phyloP scores from a whole-genome alignment of 2,888 invertebrate species.

The Caenorhabditis japonica region DNA sequence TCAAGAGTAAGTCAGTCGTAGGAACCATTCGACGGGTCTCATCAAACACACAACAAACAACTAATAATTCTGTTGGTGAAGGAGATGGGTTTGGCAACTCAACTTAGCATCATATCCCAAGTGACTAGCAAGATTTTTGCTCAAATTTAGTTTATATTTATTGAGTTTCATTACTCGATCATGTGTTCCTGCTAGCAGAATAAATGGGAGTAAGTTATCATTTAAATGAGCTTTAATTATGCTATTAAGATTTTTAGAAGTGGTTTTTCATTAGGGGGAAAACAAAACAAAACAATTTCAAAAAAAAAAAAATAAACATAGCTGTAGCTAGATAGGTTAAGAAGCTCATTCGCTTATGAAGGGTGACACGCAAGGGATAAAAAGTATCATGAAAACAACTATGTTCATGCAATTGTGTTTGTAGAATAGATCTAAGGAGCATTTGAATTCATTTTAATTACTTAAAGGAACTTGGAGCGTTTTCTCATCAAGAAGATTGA shows the following conservation, averaged over 20 bases:
- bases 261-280: no score
- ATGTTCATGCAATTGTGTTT: no score
- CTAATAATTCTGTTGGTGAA: slow-evolving; percentile 53
- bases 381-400: no score
- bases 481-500: slow-evolving; percentile 9
- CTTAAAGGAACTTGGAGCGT: not conserved
- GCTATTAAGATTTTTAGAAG: no score
- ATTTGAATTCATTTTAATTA: no score
- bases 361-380: no score
- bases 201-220: not conserved
- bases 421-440: no score
- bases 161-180: slow-evolving; percentile 26
- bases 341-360: no score
- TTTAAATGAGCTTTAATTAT: no score
- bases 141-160: slow-evolving; percentile 28
- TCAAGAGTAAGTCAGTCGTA: slow-evolving; percentile 21
- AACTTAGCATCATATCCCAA: slow-evolving; percentile 52
- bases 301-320: no score
- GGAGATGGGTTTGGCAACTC: slow-evolving; percentile 34
- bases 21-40: slow-evolving; percentile 49
- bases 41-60: slow-evolving; percentile 58
- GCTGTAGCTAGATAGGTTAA: no score
- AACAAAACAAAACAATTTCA: no score
- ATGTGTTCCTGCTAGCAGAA: slow-evolving; percentile 2
- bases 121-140: slow-evolving; percentile 15